Base-by-base conservation (phyloP, 1,140 invertebrate species). In the Agrypnia vestita region DNA sequence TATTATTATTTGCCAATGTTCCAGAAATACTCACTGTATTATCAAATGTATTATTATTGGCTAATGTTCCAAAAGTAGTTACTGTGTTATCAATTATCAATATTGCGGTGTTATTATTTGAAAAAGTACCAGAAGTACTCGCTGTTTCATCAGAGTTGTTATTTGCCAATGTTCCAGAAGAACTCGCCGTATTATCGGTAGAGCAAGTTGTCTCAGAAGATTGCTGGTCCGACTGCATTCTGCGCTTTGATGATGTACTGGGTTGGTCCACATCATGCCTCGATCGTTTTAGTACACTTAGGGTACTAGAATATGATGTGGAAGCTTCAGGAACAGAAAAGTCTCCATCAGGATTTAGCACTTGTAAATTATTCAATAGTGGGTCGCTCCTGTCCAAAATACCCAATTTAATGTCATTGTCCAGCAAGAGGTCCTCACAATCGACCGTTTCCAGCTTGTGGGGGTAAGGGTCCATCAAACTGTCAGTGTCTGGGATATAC, bases 381-480 rank as follows among this genome's bases (percentile, higher is more conserved):
- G 69, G n/a, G 64, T 81, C 69, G 3, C 17, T 56, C 13, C 44
- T 67, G 10, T 53, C 47, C 10, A 77, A 47, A 61, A 72, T 13
- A 59, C 64, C 59, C 82, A 81, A 78, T 78, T 82, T 74, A 69
- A 88, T 87, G 86, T 84, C 88, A 88, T 87, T 88, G 25, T 69
- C 47, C 9, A 61, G 8, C 46, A 71, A 49, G 11, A 71, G 46
- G 46, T 71, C 67, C 11, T 73, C 71, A 55, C 46, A 62, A 47
- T 78, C 46, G 8, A 61, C 51, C 15, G 46, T 47, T 43, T 69
- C 47, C 76, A 73, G 21, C 13, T 56, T 56, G 15, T 15, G 8
- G 6, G 62, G 35, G 7, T 67, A 15, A 21, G 49, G 10, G 8
- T 73, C 47, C 17, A 43, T 73, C 25, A 35, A 9, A 56, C 7